Evolutionary conservation across 2,113 vertebrate species (phyloP).

Genomic region (Theristicus caerulescens): DNA sequence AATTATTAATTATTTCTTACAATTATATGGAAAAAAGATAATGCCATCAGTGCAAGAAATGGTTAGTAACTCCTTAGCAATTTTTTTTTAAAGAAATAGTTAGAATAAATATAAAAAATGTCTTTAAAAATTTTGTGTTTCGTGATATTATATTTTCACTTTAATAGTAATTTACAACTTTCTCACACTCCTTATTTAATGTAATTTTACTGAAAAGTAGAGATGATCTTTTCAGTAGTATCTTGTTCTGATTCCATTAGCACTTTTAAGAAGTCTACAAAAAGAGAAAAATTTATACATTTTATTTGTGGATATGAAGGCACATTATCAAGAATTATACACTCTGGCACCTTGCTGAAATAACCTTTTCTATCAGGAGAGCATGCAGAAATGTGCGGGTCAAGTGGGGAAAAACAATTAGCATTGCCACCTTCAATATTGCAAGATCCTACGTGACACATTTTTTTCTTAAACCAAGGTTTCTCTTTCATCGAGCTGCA

Average conservation of each 20-base stretch:
- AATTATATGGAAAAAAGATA: background rate
- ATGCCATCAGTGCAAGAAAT: background rate
- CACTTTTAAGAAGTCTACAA: background rate
- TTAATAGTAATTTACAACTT: background rate
- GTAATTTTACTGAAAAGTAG: background rate
- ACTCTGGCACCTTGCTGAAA: background rate
- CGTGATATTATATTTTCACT: background rate
- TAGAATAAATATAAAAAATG: background rate
- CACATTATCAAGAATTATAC: background rate
- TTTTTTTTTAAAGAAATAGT: background rate
- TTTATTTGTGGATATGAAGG: background rate
- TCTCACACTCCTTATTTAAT: background rate
- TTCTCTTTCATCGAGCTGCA: background rate
- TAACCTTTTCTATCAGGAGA: background rate
- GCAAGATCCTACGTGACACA: background rate
- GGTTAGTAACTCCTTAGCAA: background rate
- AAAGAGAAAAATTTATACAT: background rate
- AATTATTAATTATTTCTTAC: background rate
- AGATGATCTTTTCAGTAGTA: background rate
- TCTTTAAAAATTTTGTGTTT: background rate
- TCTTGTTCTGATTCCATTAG: background rate
- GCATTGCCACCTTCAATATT: background rate
- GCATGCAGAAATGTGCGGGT: background rate
- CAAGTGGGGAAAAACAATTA: background rate
- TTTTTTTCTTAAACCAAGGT: background rate